Evolutionary conservation across 2,113 vertebrate genomes (phyloP).

Genomic region (Scytalopus superciliaris): DNA sequence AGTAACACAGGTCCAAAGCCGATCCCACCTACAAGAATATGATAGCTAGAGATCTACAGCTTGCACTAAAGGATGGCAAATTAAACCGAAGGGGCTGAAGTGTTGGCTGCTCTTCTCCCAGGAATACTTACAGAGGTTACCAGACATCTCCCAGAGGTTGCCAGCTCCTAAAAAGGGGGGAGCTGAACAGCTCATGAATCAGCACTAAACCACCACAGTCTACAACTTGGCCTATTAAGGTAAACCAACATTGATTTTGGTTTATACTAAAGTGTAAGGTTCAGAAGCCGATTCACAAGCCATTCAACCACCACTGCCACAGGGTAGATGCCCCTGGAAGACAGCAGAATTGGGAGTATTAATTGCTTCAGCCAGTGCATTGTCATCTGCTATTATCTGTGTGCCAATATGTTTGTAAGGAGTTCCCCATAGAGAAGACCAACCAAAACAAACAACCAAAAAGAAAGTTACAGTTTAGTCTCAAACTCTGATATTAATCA

Average conservation of each 20-base stretch:
- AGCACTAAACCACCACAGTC: not conserved
- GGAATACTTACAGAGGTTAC: not conserved
- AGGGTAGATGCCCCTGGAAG: not conserved
- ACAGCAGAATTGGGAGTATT: not conserved
- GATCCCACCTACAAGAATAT: not conserved
- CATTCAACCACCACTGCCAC: not conserved
- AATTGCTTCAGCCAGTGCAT: not conserved
- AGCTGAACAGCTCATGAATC: constrained; percentile 8
- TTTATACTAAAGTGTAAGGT: constrained; percentile 1
- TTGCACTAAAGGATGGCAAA: not conserved
- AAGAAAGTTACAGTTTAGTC: not conserved
- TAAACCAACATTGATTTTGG: constrained; percentile 56
- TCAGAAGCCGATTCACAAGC: not conserved
- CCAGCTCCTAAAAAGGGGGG: not conserved
- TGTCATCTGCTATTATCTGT: not conserved
- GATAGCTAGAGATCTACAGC: not conserved
- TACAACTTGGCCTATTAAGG: constrained; percentile 6
- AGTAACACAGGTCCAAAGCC: not conserved
- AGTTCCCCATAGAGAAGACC: not conserved
- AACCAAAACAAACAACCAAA: not conserved
- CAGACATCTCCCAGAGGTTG: not conserved
- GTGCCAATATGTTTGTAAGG: not conserved
- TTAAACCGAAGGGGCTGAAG: not conserved
- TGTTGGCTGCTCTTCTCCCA: not conserved
- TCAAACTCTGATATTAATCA: not conserved